Evolutionary conservation across 1,140 invertebrate species (phyloP).

Genomic region (Vanessa tameamea): DNA sequence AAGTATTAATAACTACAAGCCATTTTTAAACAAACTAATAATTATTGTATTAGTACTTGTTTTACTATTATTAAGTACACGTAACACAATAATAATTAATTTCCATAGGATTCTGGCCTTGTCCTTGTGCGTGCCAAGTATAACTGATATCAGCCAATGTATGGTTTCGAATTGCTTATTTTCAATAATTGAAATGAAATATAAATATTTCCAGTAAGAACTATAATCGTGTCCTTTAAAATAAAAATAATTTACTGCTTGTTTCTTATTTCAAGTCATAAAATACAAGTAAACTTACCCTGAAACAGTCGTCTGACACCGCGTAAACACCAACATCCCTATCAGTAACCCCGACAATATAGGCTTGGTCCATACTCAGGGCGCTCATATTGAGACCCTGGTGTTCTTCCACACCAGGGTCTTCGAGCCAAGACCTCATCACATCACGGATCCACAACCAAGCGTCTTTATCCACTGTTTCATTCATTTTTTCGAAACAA

Average conservation of each 20-base stretch:
- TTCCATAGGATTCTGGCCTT: neutral
- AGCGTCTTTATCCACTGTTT: conserved; percentile 50
- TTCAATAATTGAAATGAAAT: no score
- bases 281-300: conserved; percentile 68
- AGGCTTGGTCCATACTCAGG: conserved; percentile 82
- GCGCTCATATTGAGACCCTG: conserved; percentile 70
- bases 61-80: neutral
- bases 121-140: conserved; percentile 1
- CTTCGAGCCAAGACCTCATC: conserved; percentile 72
- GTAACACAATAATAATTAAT: neutral
- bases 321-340: conserved; percentile 78
- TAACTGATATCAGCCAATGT: neutral
- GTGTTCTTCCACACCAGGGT: conserved; percentile 65
- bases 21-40: neutral
- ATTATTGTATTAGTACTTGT: neutral
- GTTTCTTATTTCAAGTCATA: neutral
- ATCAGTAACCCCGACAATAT: conserved; percentile 70
- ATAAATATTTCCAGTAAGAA: no score
- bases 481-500: conserved; percentile 57
- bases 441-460: conserved; percentile 68
- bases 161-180: neutral
- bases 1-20: neutral
- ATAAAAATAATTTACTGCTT: neutral
- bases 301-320: conserved; percentile 83
- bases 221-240: no score